phyloP scores from a whole-genome alignment of 35 echinoderm and acorn worm genomes.

The Heliocidaris erythrogramma region DNA sequence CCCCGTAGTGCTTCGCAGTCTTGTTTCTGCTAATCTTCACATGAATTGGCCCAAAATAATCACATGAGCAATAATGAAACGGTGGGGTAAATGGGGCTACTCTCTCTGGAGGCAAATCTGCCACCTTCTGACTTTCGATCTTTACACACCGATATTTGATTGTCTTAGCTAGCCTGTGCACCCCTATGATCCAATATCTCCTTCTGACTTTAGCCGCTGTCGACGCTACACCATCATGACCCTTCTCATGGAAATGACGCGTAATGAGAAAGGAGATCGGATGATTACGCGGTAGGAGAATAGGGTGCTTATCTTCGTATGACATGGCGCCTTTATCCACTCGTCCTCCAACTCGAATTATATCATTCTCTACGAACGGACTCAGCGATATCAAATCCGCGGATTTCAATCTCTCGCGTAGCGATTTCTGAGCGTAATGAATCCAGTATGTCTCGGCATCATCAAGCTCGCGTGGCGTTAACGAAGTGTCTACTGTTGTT shows the following conservation, averaged over 20 bases:
- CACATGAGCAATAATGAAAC: too few relatives aligned
- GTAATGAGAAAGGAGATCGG: slow-evolving; percentile 63
- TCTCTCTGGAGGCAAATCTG: slow-evolving; percentile 54
- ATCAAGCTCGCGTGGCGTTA: slow-evolving; percentile 37
- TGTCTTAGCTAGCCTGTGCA: slow-evolving; percentile 56
- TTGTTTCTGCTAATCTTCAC: slow-evolving; percentile 59
- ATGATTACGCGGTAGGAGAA: slow-evolving; percentile 58
- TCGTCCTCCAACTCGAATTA: slow-evolving; percentile 67
- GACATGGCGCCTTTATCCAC: background rate
- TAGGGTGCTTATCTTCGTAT: too few relatives aligned
- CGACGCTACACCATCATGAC: too few relatives aligned
- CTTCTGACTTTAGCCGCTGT: slow-evolving; percentile 59
- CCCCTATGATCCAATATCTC: slow-evolving; percentile 66
- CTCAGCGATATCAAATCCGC: slow-evolving; percentile 58
- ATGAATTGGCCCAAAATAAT: too few relatives aligned
- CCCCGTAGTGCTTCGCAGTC: slow-evolving; percentile 62
- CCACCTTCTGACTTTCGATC: slow-evolving; percentile 55
- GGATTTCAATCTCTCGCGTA: slow-evolving; percentile 23
- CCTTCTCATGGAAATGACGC: slow-evolving; percentile 48
- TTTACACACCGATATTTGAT: slow-evolving; percentile 41
- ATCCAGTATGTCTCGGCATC: too few relatives aligned
- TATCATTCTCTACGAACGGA: slow-evolving; percentile 47
- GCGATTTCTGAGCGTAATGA: slow-evolving; percentile 64
- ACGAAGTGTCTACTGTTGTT: too few relatives aligned
- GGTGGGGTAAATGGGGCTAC: slow-evolving; percentile 70